Evolutionary conservation across 2,113 vertebrate species (phyloP), one percentile per base, ranked within the genome.

Genomic region (Mastomys coucha): DNA sequence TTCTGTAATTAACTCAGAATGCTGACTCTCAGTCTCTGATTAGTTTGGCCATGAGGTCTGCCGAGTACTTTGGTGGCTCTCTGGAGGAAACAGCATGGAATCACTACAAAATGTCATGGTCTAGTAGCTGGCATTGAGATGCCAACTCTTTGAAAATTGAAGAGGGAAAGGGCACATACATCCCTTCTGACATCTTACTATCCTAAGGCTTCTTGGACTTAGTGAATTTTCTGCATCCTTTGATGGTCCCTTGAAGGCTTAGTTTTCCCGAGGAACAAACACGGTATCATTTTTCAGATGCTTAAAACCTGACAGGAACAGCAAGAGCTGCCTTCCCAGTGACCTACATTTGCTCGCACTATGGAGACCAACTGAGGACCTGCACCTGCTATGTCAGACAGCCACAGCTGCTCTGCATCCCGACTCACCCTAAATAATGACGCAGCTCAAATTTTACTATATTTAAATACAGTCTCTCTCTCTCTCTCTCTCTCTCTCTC

Each of bases 281-380:
- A 45, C 3, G 2, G 65, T 39, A 31, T 95, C 92, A 72, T 95
- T 96, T 96, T 94, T 97, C 93, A 95, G 73, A 80, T 58, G 13
- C 69, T 58, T 94, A 56, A 42, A 94, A 93, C 91, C 82, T 63
- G 82, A 96, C 92, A 96, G 86, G 11, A 97, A 94, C 76, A 95
- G 88, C 65, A 63, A 93, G 72, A 70, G 51, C 93, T 89, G 85
- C 88, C 95, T 91, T 93, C 92, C 56, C 45, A 8, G 73, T 84
- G 96, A 95, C 96, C 94, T 95, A 93, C 75, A 84, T 96, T 96
- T 84, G 91, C 63, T 49, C 3, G 75, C 88, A 70, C 85, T 77
- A 2, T 28, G 60, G 91, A 93, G 89, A 91, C 13, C 53, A 63
- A 82, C 91, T 56, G 69, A 89, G 82, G n/a, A 89, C 63, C 8